Evolutionary conservation across 37 sponge, comb jelly and placozoan species (phyloP).

Genomic region (Halichondria panicea): DNA sequence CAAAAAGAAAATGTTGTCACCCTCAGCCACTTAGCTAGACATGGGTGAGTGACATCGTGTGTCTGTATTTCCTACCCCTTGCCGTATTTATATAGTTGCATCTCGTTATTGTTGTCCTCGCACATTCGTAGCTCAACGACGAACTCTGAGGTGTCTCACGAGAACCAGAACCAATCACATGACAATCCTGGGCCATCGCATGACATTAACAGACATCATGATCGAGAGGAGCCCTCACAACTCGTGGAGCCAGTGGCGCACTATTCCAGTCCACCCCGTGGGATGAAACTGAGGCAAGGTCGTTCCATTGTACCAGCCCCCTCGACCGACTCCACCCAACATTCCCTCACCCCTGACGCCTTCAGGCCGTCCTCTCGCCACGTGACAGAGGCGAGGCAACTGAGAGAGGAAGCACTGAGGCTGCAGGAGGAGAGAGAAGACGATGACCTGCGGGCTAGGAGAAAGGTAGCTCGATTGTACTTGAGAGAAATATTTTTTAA

Average conservation of each 20-base stretch:
- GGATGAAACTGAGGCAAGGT: conserved; percentile 1
- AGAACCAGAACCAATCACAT: not conserved
- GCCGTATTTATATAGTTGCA: too few relatives aligned
- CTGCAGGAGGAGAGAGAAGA: conserved; percentile 42
- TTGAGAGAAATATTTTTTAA: not conserved
- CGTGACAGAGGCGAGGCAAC: not conserved
- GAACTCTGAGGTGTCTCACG: too few relatives aligned
- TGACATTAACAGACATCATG: too few relatives aligned
- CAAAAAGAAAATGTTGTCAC: not conserved
- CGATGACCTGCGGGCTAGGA: conserved; percentile 6
- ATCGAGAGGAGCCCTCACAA: conserved; percentile 1
- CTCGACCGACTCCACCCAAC: conserved; percentile 15
- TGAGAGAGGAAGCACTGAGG: conserved; percentile 6
- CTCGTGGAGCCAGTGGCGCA: conserved; percentile 43
- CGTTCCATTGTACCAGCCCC: conserved; percentile 23
- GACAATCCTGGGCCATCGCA: not conserved
- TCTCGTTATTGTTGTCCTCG: not conserved
- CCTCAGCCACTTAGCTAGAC: conserved; percentile 5
- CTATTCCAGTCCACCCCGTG: conserved; percentile 19
- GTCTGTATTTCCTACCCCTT: too few relatives aligned
- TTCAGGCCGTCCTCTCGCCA: not conserved
- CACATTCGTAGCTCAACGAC: not conserved
- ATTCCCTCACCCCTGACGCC: conserved; percentile 11
- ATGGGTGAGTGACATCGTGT: conserved; percentile 1
- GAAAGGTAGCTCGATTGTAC: conserved; percentile 14